A percentile compares a stretch with the other conserved stretches of the same genome.
Evolutionary conservation across 1,140 invertebrate genomes (phyloP).

Genomic region (Euborellia annulipes): DNA sequence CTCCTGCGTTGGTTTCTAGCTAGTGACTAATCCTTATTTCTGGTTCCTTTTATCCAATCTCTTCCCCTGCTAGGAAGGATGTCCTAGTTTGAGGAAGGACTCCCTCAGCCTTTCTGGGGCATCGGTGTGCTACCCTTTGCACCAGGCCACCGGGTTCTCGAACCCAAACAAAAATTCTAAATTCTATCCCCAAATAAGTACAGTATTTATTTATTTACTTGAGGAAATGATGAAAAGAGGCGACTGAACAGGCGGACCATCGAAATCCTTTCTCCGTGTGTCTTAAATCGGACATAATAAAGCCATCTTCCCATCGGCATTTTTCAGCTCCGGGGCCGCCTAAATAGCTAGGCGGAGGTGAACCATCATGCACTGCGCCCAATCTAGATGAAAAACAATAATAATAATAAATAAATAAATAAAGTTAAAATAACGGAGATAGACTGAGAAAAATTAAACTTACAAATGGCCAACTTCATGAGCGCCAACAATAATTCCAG

Average conservation of each 20-base stretch:
- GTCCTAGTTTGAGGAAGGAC: no score
- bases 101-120: no score
- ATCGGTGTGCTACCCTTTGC: no score
- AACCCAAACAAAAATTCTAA: no score
- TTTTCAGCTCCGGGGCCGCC: slow-evolving; percentile 90
- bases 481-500: slow-evolving; percentile 88
- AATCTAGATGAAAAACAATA: slow-evolving; percentile 37
- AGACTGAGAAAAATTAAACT: slow-evolving; percentile 31
- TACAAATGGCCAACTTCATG: slow-evolving; percentile 95
- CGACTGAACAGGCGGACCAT: slow-evolving; percentile 86
- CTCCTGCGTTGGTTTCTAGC: no score
- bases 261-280: slow-evolving; percentile 89
- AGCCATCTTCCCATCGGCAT: slow-evolving; percentile 90
- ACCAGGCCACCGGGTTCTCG: no score
- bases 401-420: background rate
- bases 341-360: slow-evolving; percentile 81
- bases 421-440: background rate
- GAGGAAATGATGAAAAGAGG: slow-evolving; percentile 88
- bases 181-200: no score
- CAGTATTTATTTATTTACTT: slow-evolving; percentile 76
- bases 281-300: slow-evolving; percentile 87
- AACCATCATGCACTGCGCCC: slow-evolving; percentile 88
- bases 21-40: no score
- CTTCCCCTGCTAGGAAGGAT: no score
- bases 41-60: no score